Conservation (phyloP, 2,888 invertebrate genomes). For the Athalia cordata region DNA sequence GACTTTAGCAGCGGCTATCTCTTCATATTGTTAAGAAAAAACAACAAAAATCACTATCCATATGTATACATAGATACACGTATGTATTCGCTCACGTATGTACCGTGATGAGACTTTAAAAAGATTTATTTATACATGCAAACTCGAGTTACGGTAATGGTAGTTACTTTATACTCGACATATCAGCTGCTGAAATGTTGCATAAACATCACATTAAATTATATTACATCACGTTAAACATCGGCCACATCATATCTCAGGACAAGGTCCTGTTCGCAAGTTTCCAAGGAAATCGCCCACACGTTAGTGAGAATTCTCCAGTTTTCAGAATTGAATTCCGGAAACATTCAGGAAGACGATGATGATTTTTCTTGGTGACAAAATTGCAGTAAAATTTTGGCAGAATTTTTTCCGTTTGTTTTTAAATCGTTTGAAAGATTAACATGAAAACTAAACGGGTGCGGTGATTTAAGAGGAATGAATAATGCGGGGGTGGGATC, state of each 20-base stretch:
- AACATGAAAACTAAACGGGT: conserved; percentile 17
- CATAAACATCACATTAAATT: conserved; percentile 35
- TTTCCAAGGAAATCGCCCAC: background rate
- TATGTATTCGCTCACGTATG: too few species aligned
- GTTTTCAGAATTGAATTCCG: background rate
- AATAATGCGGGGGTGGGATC: conserved; percentile 22
- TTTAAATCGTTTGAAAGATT: too few species aligned
- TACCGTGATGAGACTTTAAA: background rate
- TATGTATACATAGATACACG: too few species aligned
- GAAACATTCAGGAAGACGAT: too few species aligned
- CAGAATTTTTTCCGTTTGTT: too few species aligned
- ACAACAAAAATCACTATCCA: too few species aligned
- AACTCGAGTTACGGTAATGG: too few species aligned
- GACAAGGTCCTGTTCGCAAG: background rate
- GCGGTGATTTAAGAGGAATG: conserved; percentile 54
- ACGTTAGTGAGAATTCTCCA: background rate
- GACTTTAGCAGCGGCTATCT: too few species aligned
- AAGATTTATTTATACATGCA: background rate
- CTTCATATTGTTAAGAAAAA: too few species aligned
- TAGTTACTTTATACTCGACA: background rate
- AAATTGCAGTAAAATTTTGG: too few species aligned
- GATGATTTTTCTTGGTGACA: too few species aligned
- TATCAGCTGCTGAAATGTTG: conserved; percentile 22
- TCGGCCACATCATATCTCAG: background rate
- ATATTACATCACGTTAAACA: too few species aligned